Conservation (phyloP, 1,140 invertebrate genomes). For the Medauroidea extradentata region DNA sequence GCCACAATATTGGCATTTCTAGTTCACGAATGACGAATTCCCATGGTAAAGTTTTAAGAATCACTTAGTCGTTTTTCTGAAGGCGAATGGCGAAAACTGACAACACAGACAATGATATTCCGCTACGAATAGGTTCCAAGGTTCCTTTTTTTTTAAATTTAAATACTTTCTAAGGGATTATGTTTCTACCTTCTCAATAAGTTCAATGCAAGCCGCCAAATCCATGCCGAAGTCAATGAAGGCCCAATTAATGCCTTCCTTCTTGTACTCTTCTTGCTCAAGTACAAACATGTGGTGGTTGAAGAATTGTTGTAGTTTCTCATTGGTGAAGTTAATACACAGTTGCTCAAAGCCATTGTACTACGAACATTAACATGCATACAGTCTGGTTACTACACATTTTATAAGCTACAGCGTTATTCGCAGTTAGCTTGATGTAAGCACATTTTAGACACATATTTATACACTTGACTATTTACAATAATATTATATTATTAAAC, state of each 20-base stretch:
- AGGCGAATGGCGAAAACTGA: too few relatives aligned
- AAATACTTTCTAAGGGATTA: background rate
- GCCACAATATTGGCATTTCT: too few relatives aligned
- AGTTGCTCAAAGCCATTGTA: conserved; percentile 98
- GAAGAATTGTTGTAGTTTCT: conserved; percentile 97
- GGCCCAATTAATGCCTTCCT: conserved; percentile 88
- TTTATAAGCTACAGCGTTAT: too few relatives aligned
- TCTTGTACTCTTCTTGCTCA: conserved; percentile 96
- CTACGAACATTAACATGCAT: conserved; percentile 44
- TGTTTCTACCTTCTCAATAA: conserved; percentile 85
- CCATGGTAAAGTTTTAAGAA: too few relatives aligned
- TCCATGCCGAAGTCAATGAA: conserved; percentile 99
- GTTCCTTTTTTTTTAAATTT: background rate
- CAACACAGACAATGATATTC: background rate
- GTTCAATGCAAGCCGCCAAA: conserved; percentile 91
- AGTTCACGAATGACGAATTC: too few relatives aligned
- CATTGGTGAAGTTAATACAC: conserved; percentile 98
- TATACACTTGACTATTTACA: too few relatives aligned
- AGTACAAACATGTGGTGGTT: conserved; percentile 98
- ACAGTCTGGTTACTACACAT: too few relatives aligned
- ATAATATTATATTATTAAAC: too few relatives aligned
- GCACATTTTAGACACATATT: too few relatives aligned
- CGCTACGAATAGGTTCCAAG: background rate
- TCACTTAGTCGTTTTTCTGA: too few relatives aligned
- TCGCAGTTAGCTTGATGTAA: too few relatives aligned